Base-by-base conservation (phyloP, 2,888 invertebrate genomes). In the Tipula unca region DNA sequence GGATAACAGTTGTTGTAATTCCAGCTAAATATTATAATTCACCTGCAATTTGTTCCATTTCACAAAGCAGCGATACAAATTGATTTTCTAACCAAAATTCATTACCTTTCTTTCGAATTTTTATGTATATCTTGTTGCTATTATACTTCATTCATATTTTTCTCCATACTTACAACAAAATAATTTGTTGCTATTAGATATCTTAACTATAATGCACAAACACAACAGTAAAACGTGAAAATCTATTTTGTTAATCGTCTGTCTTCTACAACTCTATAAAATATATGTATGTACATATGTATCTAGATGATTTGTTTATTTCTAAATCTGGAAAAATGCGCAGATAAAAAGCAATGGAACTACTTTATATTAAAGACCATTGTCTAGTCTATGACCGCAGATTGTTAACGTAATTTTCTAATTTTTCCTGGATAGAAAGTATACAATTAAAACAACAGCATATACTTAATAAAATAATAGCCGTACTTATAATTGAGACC, bases 21-120 rank as follows among this genome's bases (percentile, higher is more conserved):
- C 10, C 25, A 69, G 10, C 25, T 69, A 69, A 69, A 25, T 25
- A 69, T 69, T 69, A 69, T 69, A 69, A 69, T 69, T 69, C 69
- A 69, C 69, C 69, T 69, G 69, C 69, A 69, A 69, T 69, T 69
- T 25, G 69, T 69, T 69, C 69, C 69, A 69, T 69, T 69, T 69
- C 69, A 69, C 69, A 69, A 69, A 69, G 69, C 69, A 69, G 69
- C 69, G 69, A 69, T 69, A 20, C 69, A 69, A 69, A 69, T 69
- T 69, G 69, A 69, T 69, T 69, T 69, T 69, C 69, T 25, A 69
- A 69, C 69, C 25, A 69, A 69, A 69, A 20, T 69, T 69, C 69
- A 69, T 69, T 69, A 25, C 69, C 69, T 69, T 69, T 69, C 69
- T 69, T 69, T 69, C 25, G 69, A 69, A 69, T 69, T 54, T 32